These are phyloP conservation scores for Scolopax bukidnonensis DNA, from an alignment of 2,797 vertebrate species.

Conservation along the genomic window DNA sequence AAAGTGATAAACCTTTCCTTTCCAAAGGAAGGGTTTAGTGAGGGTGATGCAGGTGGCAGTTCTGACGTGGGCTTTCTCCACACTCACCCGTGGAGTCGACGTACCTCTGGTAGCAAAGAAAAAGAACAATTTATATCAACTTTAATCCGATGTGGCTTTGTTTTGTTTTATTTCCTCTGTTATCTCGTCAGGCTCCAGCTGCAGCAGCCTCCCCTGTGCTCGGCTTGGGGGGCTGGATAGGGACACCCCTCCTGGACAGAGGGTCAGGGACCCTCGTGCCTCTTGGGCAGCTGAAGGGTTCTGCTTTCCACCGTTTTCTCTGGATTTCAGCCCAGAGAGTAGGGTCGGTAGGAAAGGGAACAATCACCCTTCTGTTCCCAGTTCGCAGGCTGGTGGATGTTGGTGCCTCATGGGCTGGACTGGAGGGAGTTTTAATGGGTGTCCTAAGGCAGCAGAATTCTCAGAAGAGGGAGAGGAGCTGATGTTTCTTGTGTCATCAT, in stretches of 20 bases:
- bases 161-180: not conserved
- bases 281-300: not conserved
- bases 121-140: not conserved
- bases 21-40: not conserved
- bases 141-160: not conserved
- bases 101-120: not conserved
- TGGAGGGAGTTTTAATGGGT: not conserved
- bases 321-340: not conserved
- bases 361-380: not conserved
- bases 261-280: not conserved
- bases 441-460: not conserved
- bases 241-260: accelerated
- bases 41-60: not conserved
- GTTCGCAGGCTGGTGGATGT: accelerated
- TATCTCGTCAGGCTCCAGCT: not conserved
- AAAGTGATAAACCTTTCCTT: not conserved
- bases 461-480: not conserved
- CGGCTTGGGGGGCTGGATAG: accelerated
- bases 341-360: not conserved
- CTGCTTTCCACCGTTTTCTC: not conserved
- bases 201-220: not conserved
- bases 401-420: not conserved
- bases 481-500: accelerated
- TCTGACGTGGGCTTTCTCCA: not conserved
- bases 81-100: accelerated